These are phyloP conservation scores for Cistogaster globosa DNA, from an alignment of 2,888 invertebrate genomes.

Conservation along the genomic window DNA sequence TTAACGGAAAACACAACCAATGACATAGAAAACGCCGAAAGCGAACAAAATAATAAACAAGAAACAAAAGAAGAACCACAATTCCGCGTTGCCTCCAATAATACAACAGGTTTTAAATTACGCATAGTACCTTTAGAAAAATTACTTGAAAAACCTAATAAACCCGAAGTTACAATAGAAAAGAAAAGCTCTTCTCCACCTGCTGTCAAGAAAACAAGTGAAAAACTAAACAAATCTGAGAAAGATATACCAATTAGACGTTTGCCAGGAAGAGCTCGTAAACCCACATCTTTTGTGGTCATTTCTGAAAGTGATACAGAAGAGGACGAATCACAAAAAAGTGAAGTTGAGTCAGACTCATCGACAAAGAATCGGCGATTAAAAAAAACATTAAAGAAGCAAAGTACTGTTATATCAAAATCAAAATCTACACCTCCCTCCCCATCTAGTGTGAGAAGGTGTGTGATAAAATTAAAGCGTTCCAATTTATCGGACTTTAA, in stretches of 20 bases:
- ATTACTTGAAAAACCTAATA: constrained; percentile 76
- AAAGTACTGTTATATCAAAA: constrained; percentile 1
- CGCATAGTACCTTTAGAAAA: constrained; percentile 80
- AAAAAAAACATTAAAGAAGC: constrained; percentile 17
- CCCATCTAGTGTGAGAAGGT: constrained; percentile 52
- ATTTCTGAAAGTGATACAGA: constrained; percentile 74
- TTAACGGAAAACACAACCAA: neutral
- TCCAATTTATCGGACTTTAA: constrained; percentile 59
- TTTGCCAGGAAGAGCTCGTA: constrained; percentile 72
- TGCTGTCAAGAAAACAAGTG: constrained; percentile 48
- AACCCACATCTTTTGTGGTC: constrained; percentile 76
- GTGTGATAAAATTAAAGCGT: constrained; percentile 60
- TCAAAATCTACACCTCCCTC: constrained; percentile 24
- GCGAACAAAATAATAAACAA: constrained; percentile 10
- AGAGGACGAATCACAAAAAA: constrained; percentile 5
- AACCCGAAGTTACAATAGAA: constrained; percentile 15
- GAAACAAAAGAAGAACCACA: constrained; percentile 59
- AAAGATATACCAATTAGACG: constrained; percentile 35
- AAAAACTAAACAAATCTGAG: neutral
- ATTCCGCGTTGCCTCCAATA: constrained; percentile 68
- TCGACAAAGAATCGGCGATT: neutral
- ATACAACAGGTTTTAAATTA: constrained; percentile 75
- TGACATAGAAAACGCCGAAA: constrained; percentile 6
- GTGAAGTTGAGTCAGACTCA: constrained; percentile 23
- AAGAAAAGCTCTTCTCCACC: neutral